Evolutionary conservation across 2,113 vertebrate genomes (phyloP).

Genomic region (Percina caprodes): DNA sequence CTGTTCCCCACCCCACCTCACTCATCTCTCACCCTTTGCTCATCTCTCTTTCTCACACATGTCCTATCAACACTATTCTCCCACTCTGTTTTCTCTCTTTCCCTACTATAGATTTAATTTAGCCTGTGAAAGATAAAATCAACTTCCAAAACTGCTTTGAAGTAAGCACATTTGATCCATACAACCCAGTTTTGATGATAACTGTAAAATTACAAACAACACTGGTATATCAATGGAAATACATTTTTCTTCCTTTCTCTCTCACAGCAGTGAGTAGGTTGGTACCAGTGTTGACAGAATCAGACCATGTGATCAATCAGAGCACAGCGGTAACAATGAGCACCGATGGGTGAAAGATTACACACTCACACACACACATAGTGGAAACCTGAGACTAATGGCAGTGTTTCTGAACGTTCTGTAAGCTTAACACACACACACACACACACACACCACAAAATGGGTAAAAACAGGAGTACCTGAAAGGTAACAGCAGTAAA

Average conservation of each 20-base stretch:
- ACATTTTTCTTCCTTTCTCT: slow-evolving; percentile 36
- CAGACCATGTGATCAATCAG: slow-evolving; percentile 81
- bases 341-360: slow-evolving; percentile 58
- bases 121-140: slow-evolving; percentile 19
- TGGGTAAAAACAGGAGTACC: slow-evolving; percentile 32
- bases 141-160: not conserved
- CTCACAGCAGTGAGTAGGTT: slow-evolving; percentile 42
- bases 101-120: slow-evolving; percentile 6
- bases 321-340: slow-evolving; percentile 60
- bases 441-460: slow-evolving; percentile 21
- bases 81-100: slow-evolving; percentile 2
- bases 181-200: slow-evolving; percentile 19
- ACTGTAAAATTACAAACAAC: slow-evolving; percentile 26
- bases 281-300: slow-evolving; percentile 72
- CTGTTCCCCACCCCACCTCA: not conserved
- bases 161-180: slow-evolving; percentile 1
- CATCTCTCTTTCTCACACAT: slow-evolving; percentile 14
- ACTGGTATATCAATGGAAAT: slow-evolving; percentile 39
- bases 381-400: slow-evolving; percentile 46
- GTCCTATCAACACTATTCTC: not conserved
- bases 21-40: slow-evolving; percentile 1
- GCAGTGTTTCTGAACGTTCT: slow-evolving; percentile 26
- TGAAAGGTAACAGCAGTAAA: slow-evolving; percentile 45
- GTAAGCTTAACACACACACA: not conserved
- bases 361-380: slow-evolving; percentile 19